Base-by-base conservation (phyloP, 2,888 invertebrate species). In the Apamea sordens region DNA sequence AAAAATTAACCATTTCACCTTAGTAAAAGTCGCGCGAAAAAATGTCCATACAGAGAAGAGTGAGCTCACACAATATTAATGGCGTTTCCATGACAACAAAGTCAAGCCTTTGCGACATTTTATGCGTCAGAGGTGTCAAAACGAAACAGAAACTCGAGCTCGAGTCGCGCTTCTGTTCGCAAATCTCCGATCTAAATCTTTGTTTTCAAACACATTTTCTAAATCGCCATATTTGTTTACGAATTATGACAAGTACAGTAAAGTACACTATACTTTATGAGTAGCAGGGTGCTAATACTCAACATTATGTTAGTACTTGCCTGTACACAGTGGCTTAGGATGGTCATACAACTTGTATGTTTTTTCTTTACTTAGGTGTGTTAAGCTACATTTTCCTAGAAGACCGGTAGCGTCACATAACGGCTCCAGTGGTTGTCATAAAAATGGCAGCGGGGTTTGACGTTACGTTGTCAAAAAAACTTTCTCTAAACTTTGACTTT, bases 221-320 rank as follows among this genome's bases (percentile, higher is more conserved):
- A 47, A 47, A 47, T 47, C 47, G 47, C 63, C 77, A 59, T 59
- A 44, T 73, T 79, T 73, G 59, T 80, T 73, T 61, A 80, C n/a
- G 13, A 61, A 80, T 28, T 50, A 68, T 18, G 61, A 36, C 65
- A 41, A n/a, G 32, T 44, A 8, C 18, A 24, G 13, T 32, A 7
- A 24, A 61, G 68, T 68, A n/a, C 15, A 28, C 50, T 74, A 53
- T 63, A 56, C 41, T 73, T 18, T 21, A 24, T 36, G 32, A 59
- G 36, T 74, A 28, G 73, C 78, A 63, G 77, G 77, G 74, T 69
- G 53, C 67, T 72, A 86, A 86, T 86, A 86, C 86, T 86, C 86
- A 84, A 75, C 77, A 61, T 76, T 74, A 47, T 41, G 18, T 76
- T 71, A 72, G 13, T 61, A 50, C n/a, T 74, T 32, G 24, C 28